Percentiles rank a stretch among this genome's conserved stretches.
Conservation (phyloP, 2,888 invertebrate genomes). For the Rosalia funebris region DNA sequence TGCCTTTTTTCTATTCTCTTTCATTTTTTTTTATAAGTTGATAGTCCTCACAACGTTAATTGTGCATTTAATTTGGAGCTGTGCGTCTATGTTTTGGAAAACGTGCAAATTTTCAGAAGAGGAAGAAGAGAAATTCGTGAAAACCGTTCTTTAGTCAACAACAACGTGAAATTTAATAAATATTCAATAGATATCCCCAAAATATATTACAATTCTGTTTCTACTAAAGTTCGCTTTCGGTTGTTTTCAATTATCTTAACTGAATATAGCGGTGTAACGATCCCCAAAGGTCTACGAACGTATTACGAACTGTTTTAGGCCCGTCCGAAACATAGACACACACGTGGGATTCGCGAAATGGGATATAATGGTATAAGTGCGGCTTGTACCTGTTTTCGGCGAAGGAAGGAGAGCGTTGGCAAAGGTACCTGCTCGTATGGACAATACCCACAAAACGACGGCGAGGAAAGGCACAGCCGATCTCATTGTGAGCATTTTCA, state of each 20-base stretch:
- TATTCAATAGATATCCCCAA: not conserved
- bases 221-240: too few species aligned
- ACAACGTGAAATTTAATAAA: not conserved
- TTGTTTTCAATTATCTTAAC: not conserved
- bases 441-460: conserved; percentile 37
- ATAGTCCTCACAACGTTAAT: conserved; percentile 15
- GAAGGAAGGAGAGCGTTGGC: conserved; percentile 29
- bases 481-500: conserved; percentile 31
- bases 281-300: not conserved
- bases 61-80: not conserved
- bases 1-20: conserved; percentile 1
- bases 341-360: not conserved
- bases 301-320: too few species aligned
- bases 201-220: too few species aligned
- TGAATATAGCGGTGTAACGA: not conserved
- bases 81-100: conserved; percentile 5
- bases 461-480: conserved; percentile 40
- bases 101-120: not conserved
- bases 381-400: conserved; percentile 24
- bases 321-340: conserved; percentile 16
- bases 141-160: not conserved
- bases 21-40: not conserved
- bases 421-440: conserved; percentile 38
- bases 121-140: not conserved
- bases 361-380: conserved; percentile 19